These are phyloP conservation scores for Drosophila nikananu DNA, from an alignment of 1,140 invertebrate species.

Conservation along the genomic window DNA sequence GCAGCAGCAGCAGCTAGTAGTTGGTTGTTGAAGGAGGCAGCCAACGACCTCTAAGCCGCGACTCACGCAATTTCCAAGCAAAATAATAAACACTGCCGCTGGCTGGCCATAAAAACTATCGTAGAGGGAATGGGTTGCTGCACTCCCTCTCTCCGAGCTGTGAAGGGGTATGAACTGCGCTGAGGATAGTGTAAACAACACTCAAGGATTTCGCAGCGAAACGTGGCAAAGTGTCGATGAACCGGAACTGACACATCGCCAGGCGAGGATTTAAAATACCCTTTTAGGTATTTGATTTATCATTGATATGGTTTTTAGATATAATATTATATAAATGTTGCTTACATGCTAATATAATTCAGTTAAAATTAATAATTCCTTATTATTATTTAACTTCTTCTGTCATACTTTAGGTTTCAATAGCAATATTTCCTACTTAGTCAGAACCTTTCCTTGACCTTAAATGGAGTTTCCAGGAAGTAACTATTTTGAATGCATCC, in stretches of 20 bases:
- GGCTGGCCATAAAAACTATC: neutral
- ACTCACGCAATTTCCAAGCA: conserved; percentile 42
- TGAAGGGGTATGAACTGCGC: neutral
- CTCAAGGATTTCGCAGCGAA: conserved; percentile 33
- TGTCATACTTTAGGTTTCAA: too few species aligned
- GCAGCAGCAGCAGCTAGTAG: neutral
- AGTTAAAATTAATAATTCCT: too few species aligned
- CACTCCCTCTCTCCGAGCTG: too few species aligned
- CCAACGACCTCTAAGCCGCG: conserved; percentile 14
- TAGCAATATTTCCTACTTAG: too few species aligned
- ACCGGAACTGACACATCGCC: conserved; percentile 9
- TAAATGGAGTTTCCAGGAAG: neutral
- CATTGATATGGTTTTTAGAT: too few species aligned
- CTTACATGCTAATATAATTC: too few species aligned
- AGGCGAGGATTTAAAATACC: neutral
- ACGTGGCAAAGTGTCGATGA: conserved; percentile 44
- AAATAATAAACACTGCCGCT: conserved; percentile 33
- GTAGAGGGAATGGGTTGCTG: neutral
- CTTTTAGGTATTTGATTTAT: neutral
- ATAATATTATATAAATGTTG: too few species aligned
- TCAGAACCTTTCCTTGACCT: neutral
- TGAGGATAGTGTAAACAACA: conserved; percentile 26
- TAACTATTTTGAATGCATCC: neutral
- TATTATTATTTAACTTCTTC: neutral
- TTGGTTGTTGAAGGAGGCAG: neutral